These are phyloP conservation scores for Macrosteles quadrilineatus DNA, from an alignment of 1,140 invertebrate species.

Conservation along the genomic window DNA sequence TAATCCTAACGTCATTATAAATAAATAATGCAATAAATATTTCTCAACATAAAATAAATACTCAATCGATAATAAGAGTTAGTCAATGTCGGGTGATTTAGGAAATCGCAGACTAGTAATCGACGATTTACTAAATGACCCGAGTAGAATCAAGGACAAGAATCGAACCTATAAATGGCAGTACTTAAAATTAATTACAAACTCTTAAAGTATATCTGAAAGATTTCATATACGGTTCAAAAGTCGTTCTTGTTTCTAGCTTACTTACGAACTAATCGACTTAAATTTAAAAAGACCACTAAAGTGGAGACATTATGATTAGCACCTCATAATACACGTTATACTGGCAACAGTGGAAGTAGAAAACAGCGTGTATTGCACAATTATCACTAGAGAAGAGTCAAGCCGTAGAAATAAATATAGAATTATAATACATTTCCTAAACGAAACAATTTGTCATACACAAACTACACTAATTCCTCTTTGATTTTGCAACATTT, in stretches of 20 bases:
- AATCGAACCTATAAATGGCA: constrained; percentile 35
- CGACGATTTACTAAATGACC: neutral
- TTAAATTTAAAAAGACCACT: neutral
- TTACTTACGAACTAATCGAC: neutral
- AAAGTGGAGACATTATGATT: no score
- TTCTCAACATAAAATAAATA: constrained; percentile 29
- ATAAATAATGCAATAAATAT: constrained; percentile 15
- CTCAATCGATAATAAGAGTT: constrained; percentile 26
- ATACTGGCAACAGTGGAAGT: no score
- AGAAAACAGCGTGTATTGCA: no score
- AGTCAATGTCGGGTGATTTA: no score
- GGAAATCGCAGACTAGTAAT: neutral
- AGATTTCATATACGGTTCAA: constrained; percentile 31
- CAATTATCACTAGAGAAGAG: no score
- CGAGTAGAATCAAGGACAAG: constrained; percentile 36
- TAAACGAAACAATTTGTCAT: no score
- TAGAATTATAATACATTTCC: no score
- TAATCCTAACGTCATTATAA: constrained; percentile 14
- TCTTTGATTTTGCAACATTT: no score
- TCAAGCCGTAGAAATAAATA: no score
- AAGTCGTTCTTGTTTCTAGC: constrained; percentile 36
- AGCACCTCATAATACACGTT: no score
- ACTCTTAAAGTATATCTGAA: constrained; percentile 3
- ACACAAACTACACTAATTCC: no score
- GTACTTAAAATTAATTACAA: constrained; percentile 19